Conservation (phyloP, 2,797 vertebrate species). For the Tragopan temminckii region DNA sequence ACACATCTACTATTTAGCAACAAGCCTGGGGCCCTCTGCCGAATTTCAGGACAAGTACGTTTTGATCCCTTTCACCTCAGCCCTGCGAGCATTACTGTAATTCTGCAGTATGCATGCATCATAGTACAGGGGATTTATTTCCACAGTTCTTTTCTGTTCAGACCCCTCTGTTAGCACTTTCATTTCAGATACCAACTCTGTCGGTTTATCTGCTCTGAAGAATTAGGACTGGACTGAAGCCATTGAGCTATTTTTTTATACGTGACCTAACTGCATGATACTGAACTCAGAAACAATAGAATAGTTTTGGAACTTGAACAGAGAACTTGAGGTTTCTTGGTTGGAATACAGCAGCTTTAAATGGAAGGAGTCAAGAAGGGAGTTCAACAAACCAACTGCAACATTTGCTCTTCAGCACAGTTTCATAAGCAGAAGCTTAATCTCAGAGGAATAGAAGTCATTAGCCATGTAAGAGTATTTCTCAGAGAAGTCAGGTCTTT, state of each 20-base stretch:
- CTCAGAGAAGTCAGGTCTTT: constrained; percentile 53
- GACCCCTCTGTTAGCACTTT: neutral
- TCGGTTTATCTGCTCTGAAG: neutral
- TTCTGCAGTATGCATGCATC: neutral
- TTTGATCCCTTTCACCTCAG: neutral
- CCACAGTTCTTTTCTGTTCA: neutral
- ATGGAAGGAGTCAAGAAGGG: constrained; percentile 17
- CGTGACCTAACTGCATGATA: neutral
- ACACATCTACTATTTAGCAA: neutral
- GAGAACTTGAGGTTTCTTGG: constrained; percentile 15
- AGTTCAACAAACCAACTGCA: constrained; percentile 54
- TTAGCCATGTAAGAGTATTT: constrained; percentile 61
- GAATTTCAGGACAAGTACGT: neutral
- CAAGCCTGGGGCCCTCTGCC: neutral
- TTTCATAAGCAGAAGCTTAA: constrained; percentile 61
- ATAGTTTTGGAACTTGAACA: neutral
- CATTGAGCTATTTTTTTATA: neutral
- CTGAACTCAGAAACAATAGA: constrained; percentile 10
- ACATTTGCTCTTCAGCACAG: constrained; percentile 49
- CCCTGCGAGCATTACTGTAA: neutral
- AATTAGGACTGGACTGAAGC: neutral
- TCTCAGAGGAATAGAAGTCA: constrained; percentile 64
- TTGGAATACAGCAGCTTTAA: constrained; percentile 31
- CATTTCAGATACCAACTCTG: neutral
- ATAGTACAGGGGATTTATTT: neutral